Evolutionary conservation across 2,888 invertebrate species (phyloP).

Genomic region (Elysia crispata): DNA sequence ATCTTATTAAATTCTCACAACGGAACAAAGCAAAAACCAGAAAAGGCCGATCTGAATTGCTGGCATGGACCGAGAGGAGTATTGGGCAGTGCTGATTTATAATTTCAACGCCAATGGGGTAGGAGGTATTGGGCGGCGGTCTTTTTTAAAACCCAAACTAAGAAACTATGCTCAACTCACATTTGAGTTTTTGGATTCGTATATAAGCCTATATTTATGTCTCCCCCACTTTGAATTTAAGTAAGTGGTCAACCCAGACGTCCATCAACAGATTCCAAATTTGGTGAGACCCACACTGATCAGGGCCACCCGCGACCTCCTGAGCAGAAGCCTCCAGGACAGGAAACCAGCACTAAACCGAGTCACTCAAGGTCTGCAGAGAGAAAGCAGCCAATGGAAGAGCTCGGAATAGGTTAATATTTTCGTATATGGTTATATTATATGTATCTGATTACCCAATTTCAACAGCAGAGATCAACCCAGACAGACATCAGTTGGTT

Average conservation of each 20-base stretch:
- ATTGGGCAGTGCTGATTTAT: background rate
- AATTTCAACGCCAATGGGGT: no score
- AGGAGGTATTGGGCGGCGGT: no score
- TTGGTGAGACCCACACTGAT: conserved; percentile 3
- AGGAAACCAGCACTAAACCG: background rate
- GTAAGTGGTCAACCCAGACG: conserved; percentile 18
- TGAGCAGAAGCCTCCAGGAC: background rate
- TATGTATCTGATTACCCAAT: background rate
- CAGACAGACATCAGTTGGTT: background rate
- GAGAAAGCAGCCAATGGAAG: background rate
- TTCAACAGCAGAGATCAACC: background rate
- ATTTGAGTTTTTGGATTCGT: background rate
- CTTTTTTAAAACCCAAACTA: no score
- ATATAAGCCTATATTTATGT: background rate
- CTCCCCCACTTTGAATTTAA: background rate
- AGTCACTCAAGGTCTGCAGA: background rate
- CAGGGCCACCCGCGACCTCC: background rate
- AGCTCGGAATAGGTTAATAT: background rate
- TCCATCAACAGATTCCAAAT: background rate
- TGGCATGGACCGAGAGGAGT: background rate
- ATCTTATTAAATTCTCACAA: background rate
- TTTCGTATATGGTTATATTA: background rate
- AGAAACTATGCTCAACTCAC: background rate
- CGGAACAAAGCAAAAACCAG: background rate
- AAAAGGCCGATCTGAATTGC: background rate